These are phyloP conservation scores for Diarsia dahlii DNA, from an alignment of 2,888 invertebrate species.

Conservation along the genomic window DNA sequence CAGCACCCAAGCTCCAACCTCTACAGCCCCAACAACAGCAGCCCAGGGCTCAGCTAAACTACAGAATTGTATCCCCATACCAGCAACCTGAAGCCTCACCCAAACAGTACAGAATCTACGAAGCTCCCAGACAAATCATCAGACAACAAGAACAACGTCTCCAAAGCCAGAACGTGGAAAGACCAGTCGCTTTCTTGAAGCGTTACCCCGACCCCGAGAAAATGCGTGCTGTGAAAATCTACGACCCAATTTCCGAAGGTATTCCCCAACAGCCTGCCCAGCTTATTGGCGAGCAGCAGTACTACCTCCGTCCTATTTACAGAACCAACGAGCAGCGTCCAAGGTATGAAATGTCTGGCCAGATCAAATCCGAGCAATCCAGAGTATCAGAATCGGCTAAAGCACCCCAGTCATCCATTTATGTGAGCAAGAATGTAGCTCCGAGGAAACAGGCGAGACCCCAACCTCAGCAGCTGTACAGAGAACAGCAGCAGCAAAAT, in stretches of 20 bases:
- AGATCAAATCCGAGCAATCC: slow-evolving; percentile 75
- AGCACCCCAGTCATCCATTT: slow-evolving; percentile 85
- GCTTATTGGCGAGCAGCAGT: slow-evolving; percentile 82
- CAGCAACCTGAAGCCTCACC: slow-evolving; percentile 84
- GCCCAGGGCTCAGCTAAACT: slow-evolving; percentile 75
- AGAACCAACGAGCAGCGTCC: slow-evolving; percentile 82
- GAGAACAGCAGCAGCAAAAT: slow-evolving; percentile 72
- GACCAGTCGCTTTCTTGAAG: slow-evolving; percentile 85
- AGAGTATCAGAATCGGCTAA: slow-evolving; percentile 78
- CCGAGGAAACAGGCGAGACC: slow-evolving; percentile 79
- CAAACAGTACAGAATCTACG: slow-evolving; percentile 84
- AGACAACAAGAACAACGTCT: slow-evolving; percentile 82
- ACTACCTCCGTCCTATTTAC: slow-evolving; percentile 82
- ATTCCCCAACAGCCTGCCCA: slow-evolving; percentile 78
- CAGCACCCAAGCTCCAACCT: slow-evolving; percentile 85
- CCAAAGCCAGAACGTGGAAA: slow-evolving; percentile 78
- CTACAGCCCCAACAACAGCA: slow-evolving; percentile 64
- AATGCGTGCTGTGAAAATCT: slow-evolving; percentile 81
- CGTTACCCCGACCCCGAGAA: slow-evolving; percentile 85
- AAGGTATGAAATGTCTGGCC: slow-evolving; percentile 78
- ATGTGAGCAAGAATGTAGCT: slow-evolving; percentile 84
- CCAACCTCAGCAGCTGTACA: slow-evolving; percentile 75
- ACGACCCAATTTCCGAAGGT: slow-evolving; percentile 80
- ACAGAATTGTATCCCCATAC: slow-evolving; percentile 82
- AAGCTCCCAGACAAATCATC: slow-evolving; percentile 78